Conservation (phyloP, 2,113 vertebrate species). For the Prionailurus bengalensis region DNA sequence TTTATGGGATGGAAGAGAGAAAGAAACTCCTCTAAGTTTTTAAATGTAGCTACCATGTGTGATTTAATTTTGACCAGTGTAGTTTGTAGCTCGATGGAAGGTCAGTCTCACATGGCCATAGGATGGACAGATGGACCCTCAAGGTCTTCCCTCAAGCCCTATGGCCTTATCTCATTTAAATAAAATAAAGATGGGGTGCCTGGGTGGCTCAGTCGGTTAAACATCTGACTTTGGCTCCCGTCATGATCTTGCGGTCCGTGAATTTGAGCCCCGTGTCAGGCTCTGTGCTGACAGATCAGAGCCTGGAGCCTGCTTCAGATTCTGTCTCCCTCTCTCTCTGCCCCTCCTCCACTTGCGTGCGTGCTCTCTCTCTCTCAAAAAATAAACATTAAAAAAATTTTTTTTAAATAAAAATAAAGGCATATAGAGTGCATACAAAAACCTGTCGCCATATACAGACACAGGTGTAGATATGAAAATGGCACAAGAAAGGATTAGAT, state of each 20-base stretch:
- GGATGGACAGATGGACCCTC: neutral
- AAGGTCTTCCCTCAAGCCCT: neutral
- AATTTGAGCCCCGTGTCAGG: no score
- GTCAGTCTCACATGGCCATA: neutral
- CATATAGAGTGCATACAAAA: neutral
- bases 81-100: neutral
- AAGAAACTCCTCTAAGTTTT: neutral
- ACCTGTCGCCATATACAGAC: neutral
- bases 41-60: neutral
- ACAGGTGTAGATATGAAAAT: neutral
- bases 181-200: neutral
- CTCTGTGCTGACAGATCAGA: no score
- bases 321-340: no score
- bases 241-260: no score
- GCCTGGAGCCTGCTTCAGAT: no score
- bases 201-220: no score
- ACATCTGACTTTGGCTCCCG: no score
- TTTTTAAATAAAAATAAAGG: neutral
- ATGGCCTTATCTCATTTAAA: neutral
- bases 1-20: neutral
- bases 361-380: no score
- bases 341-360: no score
- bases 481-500: neutral
- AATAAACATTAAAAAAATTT: no score
- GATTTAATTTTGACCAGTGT: conserved; percentile 15